Percentiles rank a stretch among this genome's conserved stretches.
These are phyloP conservation scores for Cyanoderma ruficeps DNA, from an alignment of 2,113 vertebrate species.

Conservation along the genomic window DNA sequence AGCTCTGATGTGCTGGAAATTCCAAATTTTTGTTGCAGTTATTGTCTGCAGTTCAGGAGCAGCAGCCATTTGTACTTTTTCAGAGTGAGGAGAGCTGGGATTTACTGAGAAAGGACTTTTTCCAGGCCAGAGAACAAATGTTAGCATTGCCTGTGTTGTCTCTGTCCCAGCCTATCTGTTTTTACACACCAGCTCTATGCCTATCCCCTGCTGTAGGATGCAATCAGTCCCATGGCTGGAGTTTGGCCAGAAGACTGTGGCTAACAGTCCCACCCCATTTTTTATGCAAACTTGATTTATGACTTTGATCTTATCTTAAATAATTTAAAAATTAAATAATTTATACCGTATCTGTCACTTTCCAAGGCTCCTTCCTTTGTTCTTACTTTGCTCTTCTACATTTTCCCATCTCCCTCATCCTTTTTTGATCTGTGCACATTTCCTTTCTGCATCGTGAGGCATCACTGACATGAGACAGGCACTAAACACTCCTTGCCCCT, in stretches of 20 bases:
- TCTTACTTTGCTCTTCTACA: background rate
- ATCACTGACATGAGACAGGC: background rate
- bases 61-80: background rate
- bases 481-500: background rate
- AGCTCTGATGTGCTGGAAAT: background rate
- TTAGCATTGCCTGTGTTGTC: background rate
- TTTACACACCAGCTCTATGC: background rate
- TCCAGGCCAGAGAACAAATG: background rate
- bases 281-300: slow-evolving; percentile 57
- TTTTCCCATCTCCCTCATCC: background rate
- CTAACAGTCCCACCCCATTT: slow-evolving; percentile 10
- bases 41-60: background rate
- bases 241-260: background rate
- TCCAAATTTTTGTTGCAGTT: background rate
- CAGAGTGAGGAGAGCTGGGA: background rate
- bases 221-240: slow-evolving; percentile 2
- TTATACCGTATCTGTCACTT: slow-evolving; percentile 39
- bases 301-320: slow-evolving; percentile 56
- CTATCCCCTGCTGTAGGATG: background rate
- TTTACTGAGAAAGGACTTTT: background rate
- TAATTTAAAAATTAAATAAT: slow-evolving; percentile 61
- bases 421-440: background rate
- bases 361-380: slow-evolving; percentile 21
- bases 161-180: background rate
- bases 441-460: background rate